Evolutionary conservation across 2,797 vertebrate genomes (phyloP).

Genomic region (Denticeps clupeoides): DNA sequence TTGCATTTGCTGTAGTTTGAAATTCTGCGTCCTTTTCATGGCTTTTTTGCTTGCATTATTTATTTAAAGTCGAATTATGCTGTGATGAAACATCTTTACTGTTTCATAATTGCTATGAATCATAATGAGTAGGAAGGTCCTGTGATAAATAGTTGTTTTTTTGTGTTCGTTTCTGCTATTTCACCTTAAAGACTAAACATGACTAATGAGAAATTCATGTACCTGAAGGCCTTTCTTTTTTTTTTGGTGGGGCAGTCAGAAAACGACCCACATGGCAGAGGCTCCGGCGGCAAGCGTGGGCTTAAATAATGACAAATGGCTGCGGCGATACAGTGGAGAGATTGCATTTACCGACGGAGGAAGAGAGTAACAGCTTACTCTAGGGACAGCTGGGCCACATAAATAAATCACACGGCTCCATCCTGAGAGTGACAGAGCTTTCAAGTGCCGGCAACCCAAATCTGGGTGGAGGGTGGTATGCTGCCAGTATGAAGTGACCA

Average conservation of each 20-base stretch:
- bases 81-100: too few relatives aligned
- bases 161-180: constrained; percentile 14
- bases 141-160: constrained; percentile 3
- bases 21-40: background rate
- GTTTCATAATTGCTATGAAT: constrained; percentile 8
- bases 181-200: constrained; percentile 27
- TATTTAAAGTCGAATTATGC: too few relatives aligned
- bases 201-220: constrained; percentile 45
- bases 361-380: constrained; percentile 50
- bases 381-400: constrained; percentile 41
- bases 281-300: constrained; percentile 43
- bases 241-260: constrained; percentile 26
- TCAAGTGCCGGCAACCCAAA: constrained; percentile 8
- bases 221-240: constrained; percentile 40
- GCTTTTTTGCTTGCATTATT: background rate
- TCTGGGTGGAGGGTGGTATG: background rate
- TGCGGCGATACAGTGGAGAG: constrained; percentile 40
- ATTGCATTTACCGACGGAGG: constrained; percentile 57
- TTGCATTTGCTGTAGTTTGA: background rate
- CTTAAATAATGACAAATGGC: constrained; percentile 64
- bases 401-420: constrained; percentile 50
- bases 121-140: background rate
- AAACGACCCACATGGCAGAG: constrained; percentile 39
- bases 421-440: constrained; percentile 37
- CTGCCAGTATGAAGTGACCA: constrained; percentile 12